Evolutionary conservation across 2,888 invertebrate genomes (phyloP), one percentile per base, ranked within the genome.

Genomic region (Leptinotarsa haldemani): DNA sequence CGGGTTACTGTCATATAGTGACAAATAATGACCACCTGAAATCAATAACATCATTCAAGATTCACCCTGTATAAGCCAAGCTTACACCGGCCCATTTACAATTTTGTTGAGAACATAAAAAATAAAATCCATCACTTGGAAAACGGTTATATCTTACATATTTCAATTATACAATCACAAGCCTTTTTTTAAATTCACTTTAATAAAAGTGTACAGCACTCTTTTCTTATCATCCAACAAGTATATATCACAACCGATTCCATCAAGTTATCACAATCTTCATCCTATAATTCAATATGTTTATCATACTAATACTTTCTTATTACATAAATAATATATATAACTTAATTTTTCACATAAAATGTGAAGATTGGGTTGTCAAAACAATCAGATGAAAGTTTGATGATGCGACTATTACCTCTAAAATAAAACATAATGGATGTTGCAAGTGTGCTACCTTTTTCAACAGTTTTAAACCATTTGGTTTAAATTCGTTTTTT

Each of bases 191-290:
- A 0, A 61, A 61, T 40, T 15, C 56, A 56, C 56, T 25, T 22
- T 25, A 50, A n/a, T 12, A 22, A 25, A 61, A 61, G 61, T 61
- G 61, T 40, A 5, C 18, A 30, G n/a, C 61, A 61, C 25, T 30
- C 22, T 30, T 61, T 56, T 56, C 22, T 61, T 61, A 61, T 61
- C n/a, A 61, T 40, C 61, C 61, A 61, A 61, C 61, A 5, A 4
- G 40, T 25, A 40, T 30, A 20, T 16, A 61, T 56, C 61, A 61
- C 61, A 61, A 61, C 61, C 61, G 18, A 61, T 61, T 61, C 61
- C 30, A 30, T n/a, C 61, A 40, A 61, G 61, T 61, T 61, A 61
- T 61, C 61, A 61, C 61, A 61, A 30, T 61, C 61, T 61, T 61
- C 30, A 25, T 61, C n/a, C 25, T n/a, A 58, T 58, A 58, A 58